phyloP scores from a whole-genome alignment of 2,888 invertebrate genomes.

The Ophion ellenae region DNA sequence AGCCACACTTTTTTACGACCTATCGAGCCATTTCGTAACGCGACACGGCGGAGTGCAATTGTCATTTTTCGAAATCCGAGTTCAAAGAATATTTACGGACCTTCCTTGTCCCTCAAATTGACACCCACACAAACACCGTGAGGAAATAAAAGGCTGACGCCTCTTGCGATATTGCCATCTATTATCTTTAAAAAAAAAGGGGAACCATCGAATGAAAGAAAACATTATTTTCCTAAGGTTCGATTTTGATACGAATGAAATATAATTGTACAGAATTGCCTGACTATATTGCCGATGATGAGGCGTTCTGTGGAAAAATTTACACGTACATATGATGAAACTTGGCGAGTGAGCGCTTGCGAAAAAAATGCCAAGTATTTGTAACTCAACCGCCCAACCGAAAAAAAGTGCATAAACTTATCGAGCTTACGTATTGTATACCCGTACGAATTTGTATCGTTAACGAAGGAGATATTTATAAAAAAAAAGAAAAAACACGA shows the following conservation, averaged over 20 bases:
- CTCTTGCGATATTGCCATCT: constrained; percentile 12
- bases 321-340: constrained; percentile 11
- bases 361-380: constrained; percentile 23
- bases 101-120: neutral
- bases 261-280: neutral
- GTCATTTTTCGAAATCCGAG: neutral
- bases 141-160: constrained; percentile 4
- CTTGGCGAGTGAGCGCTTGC: constrained; percentile 17
- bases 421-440: constrained; percentile 74
- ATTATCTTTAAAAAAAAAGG: constrained; percentile 5
- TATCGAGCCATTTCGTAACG: constrained; percentile 2
- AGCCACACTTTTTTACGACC: neutral
- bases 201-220: neutral
- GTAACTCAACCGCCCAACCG: constrained; percentile 22
- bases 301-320: constrained; percentile 9
- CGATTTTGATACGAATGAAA: neutral
- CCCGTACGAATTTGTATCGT: constrained; percentile 71
- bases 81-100: neutral
- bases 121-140: neutral
- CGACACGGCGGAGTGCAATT: neutral
- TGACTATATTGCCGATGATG: constrained; percentile 16
- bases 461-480: constrained; percentile 65
- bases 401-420: constrained; percentile 23
- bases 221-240: neutral
- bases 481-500: constrained; percentile 60